Evolutionary conservation across 1,140 invertebrate species (phyloP), one percentile per base, ranked within the genome.

Genomic region (Armadillidium nasatum): DNA sequence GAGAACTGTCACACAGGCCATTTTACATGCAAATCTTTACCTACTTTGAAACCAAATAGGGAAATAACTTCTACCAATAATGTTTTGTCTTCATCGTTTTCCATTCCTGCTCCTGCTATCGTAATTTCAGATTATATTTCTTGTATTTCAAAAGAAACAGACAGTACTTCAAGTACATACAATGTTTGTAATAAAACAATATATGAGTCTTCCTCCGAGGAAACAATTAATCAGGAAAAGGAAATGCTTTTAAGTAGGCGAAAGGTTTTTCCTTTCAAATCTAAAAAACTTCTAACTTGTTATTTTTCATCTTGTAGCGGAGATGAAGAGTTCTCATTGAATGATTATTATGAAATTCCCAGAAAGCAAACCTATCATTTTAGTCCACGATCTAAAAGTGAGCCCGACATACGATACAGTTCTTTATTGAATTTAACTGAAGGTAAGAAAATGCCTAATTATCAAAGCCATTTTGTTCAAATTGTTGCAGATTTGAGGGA

Each of bases 301-400:
- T 78, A 78, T 60, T 71, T 78, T 23, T 78, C 77, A 15, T 78
- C 77, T 9, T 78, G 77, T 15, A 78, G 77, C 75, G 77, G 77
- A 23, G 77, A 76, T 70, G 77, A 78, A 15, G 77, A 74, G 9
- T 50, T 73, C 23, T 74, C 75, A 19, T 22, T 19, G 23, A 44
- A 44, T 54, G 77, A 78, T 66, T 78, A 76, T 60, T 78, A 78
- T 73, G 77, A 78, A 73, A 76, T 46, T 23, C 77, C 75, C 10
- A 72, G 77, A 22, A 78, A 76, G n/a, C 71, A 72, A 21, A 71
- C 43, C 6, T 71, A 74, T 11, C 43, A 75, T 15, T 45, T 46
- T 4, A n/a, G 71, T 44, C 60, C 77, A 66, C 44, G 75, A 7
- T 78, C 77, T 22, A 74, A 67, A 60, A 78, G 77, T 66, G 77